These are phyloP conservation scores for Petrocephalus schoutedeni DNA, from an alignment of 2,797 vertebrate species.

Conservation along the genomic window DNA sequence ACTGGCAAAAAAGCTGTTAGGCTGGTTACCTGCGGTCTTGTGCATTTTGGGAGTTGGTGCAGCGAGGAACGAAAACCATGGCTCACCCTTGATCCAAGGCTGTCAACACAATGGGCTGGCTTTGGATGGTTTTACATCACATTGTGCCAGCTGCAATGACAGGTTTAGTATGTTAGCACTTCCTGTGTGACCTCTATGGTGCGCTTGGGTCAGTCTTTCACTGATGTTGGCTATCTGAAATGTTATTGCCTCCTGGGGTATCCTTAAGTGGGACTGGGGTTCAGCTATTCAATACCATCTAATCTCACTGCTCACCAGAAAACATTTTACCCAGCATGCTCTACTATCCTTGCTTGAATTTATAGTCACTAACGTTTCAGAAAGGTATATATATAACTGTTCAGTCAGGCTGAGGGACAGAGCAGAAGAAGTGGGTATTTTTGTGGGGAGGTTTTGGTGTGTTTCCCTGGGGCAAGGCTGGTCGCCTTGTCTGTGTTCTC, in stretches of 20 bases:
- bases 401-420: not conserved
- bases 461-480: not conserved
- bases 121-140: not conserved
- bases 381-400: not conserved
- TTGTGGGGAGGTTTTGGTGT: not conserved
- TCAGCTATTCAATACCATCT: not conserved
- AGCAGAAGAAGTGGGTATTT: not conserved
- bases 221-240: not conserved
- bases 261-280: not conserved
- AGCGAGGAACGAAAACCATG: not conserved
- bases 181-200: not conserved
- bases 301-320: conserved; percentile 9
- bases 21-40: not conserved
- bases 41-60: not conserved
- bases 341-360: not conserved
- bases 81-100: not conserved
- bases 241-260: not conserved
- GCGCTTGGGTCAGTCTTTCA: not conserved
- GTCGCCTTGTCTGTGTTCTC: not conserved
- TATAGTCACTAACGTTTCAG: not conserved
- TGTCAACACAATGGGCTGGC: not conserved
- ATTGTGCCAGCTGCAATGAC: not conserved
- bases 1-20: not conserved
- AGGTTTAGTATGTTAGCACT: not conserved
- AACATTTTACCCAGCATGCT: not conserved